Conservation (phyloP, 2,888 invertebrate species). For the Rhagium mordax region DNA sequence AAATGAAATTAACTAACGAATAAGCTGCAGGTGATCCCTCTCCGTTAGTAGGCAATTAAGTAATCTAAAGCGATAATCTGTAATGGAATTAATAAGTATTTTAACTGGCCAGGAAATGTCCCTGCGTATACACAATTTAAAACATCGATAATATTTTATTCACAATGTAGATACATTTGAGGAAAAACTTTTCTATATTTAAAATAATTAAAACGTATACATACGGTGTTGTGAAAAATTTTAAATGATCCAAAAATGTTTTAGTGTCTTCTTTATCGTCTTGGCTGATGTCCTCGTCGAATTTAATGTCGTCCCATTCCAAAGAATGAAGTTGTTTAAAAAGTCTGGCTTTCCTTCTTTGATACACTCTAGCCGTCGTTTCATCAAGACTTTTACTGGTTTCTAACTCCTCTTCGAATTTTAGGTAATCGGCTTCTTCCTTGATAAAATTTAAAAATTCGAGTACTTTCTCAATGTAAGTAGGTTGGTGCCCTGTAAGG, state of each 20-base stretch:
- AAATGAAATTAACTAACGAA: too few relatives aligned
- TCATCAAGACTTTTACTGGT: conserved; percentile 6
- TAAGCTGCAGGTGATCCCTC: too few relatives aligned
- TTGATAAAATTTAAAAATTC: conserved; percentile 2
- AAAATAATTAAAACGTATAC: conserved; percentile 11
- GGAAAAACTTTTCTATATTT: conserved; percentile 17
- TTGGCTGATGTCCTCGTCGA: not conserved
- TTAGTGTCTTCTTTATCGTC: not conserved
- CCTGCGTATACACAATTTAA: too few relatives aligned
- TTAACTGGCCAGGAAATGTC: too few relatives aligned
- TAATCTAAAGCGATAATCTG: too few relatives aligned
- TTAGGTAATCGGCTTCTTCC: conserved; percentile 13
- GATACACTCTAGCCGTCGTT: not conserved
- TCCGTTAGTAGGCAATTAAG: too few relatives aligned
- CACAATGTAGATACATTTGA: conserved; percentile 7
- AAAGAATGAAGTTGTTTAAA: conserved; percentile 14
- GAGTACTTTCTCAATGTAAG: not conserved
- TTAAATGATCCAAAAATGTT: conserved; percentile 4
- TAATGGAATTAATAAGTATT: too few relatives aligned
- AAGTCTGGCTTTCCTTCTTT: conserved; percentile 8
- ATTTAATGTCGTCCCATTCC: conserved; percentile 25
- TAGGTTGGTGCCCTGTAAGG: not conserved
- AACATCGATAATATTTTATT: too few relatives aligned
- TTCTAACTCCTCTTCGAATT: not conserved
- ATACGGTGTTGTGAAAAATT: not conserved